Conservation (phyloP, 2,797 vertebrate species). For the Coregonus ussuriensis region DNA sequence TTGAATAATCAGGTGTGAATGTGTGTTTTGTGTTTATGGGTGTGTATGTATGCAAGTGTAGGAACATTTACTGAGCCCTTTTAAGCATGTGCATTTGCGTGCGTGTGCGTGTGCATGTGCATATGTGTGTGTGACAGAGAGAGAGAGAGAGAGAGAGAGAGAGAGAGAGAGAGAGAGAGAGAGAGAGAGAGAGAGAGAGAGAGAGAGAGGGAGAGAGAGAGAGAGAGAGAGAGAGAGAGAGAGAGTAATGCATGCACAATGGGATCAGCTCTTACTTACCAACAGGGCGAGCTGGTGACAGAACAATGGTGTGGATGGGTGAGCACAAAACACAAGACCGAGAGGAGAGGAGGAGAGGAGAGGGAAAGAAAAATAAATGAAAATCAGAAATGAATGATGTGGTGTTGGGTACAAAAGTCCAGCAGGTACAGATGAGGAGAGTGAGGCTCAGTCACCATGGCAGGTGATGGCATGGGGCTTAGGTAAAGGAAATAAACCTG, state of each 20-base stretch:
- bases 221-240: constrained; percentile 31
- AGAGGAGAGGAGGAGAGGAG: constrained; percentile 66
- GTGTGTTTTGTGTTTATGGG: constrained; percentile 51
- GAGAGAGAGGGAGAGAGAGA: constrained; percentile 44
- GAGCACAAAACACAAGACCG: constrained; percentile 69
- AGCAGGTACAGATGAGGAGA: constrained; percentile 63
- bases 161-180: too few relatives aligned
- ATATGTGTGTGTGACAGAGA: constrained; percentile 23
- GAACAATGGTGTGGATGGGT: constrained; percentile 95
- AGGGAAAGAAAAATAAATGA: constrained; percentile 76
- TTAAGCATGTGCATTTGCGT: not conserved
- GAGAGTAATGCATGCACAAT: constrained; percentile 66
- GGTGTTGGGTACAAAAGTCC: constrained; percentile 77
- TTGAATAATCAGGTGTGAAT: not conserved
- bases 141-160: too few relatives aligned
- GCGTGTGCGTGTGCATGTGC: not conserved
- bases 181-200: too few relatives aligned
- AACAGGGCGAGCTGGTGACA: constrained; percentile 94
- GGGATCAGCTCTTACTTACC: constrained; percentile 90
- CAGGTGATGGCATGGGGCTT: constrained; percentile 51
- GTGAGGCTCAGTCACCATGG: constrained; percentile 55
- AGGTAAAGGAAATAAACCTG: constrained; percentile 36
- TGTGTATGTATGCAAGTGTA: not conserved
- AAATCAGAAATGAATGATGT: constrained; percentile 92
- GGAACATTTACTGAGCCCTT: not conserved